Evolutionary conservation across 2,888 invertebrate genomes (phyloP), one percentile per base, ranked within the genome.

Genomic region (Chrysolina oricalcia): DNA sequence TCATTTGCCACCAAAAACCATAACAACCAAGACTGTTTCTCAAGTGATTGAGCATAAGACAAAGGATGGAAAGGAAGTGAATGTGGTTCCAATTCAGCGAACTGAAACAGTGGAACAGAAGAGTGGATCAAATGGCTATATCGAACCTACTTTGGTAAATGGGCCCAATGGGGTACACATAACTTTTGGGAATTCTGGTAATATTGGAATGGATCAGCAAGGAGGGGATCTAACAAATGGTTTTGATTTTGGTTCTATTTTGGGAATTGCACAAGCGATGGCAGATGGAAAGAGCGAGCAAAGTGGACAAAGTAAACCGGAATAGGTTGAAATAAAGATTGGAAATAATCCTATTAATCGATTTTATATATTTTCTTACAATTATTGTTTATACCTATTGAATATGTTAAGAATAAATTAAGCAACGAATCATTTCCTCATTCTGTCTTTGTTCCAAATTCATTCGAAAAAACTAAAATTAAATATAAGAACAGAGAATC

Each of bases 1-100:
- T 17, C n/a, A 48, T 6, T 23, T 66, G n/a, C 48, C 66, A 4
- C 66, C 66, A 15, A 48, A 66, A 46, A 66, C 27, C 8, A 66
- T 35, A n/a, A 66, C 66, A 6, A 64, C 35, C 27, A 35, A 43
- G 48, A 66, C 48, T 9, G 66, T 66, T 21, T 19, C 66, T 5
- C 43, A 48, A 27, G 8, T 53, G 11, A 53, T 11, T 21, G 21
- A 53, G 19, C 53, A 53, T 4, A 10, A 53, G 11, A 13, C 19
- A 21, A 23, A 21, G 11, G 13, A 53, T 11, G 53, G 23, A 21
- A 21, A 17, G 2, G 13, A 21, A 10, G n/a, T 23, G 48, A 23
- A 19, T 21, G 27, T 66, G 5, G 21, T 13, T 2, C 53, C 53
- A 53, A 21, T 53, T 11, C 11, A 53, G 21, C 9, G 21, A 53